A percentile compares a stretch with the other conserved stretches of the same genome.
Evolutionary conservation across 2,888 invertebrate genomes (phyloP).

Genomic region (Formica aserva): DNA sequence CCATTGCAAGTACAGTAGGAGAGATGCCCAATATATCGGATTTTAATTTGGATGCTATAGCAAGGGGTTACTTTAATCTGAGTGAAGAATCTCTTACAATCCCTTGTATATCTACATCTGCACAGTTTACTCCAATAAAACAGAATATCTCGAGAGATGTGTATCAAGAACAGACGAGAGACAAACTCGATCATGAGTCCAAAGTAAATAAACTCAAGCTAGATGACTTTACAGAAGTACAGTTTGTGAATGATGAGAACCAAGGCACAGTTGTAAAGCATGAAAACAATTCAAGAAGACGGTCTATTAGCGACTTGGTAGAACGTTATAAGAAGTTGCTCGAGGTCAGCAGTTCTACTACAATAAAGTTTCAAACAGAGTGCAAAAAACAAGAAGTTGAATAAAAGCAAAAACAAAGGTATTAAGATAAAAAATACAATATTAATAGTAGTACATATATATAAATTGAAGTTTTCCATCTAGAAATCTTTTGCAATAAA

Average conservation of each 20-base stretch:
- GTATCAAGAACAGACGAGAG: conserved; percentile 49
- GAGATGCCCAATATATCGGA: conserved; percentile 72
- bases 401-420: conserved; percentile 19
- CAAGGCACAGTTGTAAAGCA: conserved; percentile 22
- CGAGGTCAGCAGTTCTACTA: conserved; percentile 41
- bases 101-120: background rate
- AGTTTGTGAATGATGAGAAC: conserved; percentile 39
- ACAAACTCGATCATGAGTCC: conserved; percentile 10
- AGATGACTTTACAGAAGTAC: conserved; percentile 57
- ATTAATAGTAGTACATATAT: background rate
- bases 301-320: conserved; percentile 82
- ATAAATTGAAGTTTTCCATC: background rate
- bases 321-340: conserved; percentile 81
- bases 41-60: conserved; percentile 67
- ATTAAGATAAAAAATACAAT: background rate
- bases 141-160: conserved; percentile 36
- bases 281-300: conserved; percentile 58
- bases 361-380: conserved; percentile 21
- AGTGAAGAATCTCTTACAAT: conserved; percentile 66
- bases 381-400: conserved; percentile 29
- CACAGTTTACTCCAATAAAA: conserved; percentile 56
- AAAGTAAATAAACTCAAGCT: conserved; percentile 61
- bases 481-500: conserved; percentile 12
- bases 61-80: conserved; percentile 62
- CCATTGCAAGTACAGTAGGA: conserved; percentile 67